These are phyloP conservation scores for Myzus persicae DNA, from an alignment of 1,140 invertebrate species.

Conservation along the genomic window DNA sequence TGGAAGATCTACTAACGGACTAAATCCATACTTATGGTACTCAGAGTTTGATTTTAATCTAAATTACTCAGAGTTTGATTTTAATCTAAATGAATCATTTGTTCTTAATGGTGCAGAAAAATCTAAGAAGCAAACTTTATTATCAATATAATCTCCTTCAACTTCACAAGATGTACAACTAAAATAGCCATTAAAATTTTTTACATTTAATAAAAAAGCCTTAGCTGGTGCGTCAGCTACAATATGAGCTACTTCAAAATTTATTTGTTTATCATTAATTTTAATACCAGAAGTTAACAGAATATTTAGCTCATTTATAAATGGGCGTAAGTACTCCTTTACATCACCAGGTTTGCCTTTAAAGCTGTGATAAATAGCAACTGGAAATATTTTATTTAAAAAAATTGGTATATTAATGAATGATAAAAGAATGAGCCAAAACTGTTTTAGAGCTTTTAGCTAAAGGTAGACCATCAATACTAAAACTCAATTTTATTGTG, in stretches of 20 bases:
- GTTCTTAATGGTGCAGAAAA: too few species aligned
- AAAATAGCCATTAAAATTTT: neutral
- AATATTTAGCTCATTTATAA: neutral
- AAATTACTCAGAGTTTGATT: too few species aligned
- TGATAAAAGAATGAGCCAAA: neutral
- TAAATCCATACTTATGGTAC: too few species aligned
- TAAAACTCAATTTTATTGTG: neutral
- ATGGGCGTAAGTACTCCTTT: neutral
- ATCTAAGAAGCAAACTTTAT: neutral
- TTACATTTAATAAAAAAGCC: constrained; percentile 11
- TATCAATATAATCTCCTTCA: neutral
- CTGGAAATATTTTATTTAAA: neutral
- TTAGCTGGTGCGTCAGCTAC: neutral
- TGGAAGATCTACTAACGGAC: too few species aligned
- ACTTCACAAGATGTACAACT: neutral
- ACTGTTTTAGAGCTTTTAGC: neutral
- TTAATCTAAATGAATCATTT: too few species aligned
- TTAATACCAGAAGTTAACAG: neutral
- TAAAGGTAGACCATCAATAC: constrained; percentile 26
- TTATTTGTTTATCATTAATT: neutral
- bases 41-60: too few species aligned
- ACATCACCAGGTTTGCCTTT: neutral
- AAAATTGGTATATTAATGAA: neutral
- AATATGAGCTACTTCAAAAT: neutral
- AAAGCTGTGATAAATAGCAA: neutral